Conservation (phyloP, 2,113 vertebrate genomes). For the Pangasianodon hypophthalmus region DNA sequence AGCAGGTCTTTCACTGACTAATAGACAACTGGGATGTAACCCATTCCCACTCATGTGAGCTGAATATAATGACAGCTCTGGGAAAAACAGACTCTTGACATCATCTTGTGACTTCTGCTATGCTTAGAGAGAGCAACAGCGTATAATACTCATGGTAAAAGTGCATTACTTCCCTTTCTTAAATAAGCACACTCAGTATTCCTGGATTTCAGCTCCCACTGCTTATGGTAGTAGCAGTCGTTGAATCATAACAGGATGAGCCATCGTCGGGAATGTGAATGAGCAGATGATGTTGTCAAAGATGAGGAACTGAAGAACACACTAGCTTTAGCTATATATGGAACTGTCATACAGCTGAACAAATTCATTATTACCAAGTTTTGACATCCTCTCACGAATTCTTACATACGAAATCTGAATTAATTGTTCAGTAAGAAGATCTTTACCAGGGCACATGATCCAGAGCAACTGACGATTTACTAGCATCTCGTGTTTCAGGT, state of each 20-base stretch:
- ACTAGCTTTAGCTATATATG: constrained; percentile 16
- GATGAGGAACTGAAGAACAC: not conserved
- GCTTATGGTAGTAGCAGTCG: not conserved
- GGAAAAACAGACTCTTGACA: not conserved
- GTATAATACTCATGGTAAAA: not conserved
- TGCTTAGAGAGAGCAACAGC: not conserved
- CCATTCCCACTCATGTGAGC: constrained; percentile 2
- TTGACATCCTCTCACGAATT: not conserved
- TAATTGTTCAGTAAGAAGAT: not conserved
- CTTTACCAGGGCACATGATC: not conserved
- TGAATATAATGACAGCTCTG: constrained; percentile 11
- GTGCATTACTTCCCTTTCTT: not conserved
- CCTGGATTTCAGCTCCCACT: not conserved
- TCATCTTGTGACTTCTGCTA: not conserved
- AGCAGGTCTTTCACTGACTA: constrained; percentile 23
- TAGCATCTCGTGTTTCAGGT: not conserved
- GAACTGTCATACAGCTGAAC: not conserved
- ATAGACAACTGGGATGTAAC: not conserved
- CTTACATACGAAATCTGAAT: not conserved
- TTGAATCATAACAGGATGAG: constrained; percentile 23
- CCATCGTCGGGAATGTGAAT: constrained; percentile 16
- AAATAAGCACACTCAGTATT: not conserved
- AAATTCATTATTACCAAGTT: not conserved
- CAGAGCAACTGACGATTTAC: not conserved
- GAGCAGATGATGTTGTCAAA: constrained; percentile 42